These are phyloP conservation scores for Apamea sordens DNA, from an alignment of 2,888 invertebrate genomes.

Conservation along the genomic window DNA sequence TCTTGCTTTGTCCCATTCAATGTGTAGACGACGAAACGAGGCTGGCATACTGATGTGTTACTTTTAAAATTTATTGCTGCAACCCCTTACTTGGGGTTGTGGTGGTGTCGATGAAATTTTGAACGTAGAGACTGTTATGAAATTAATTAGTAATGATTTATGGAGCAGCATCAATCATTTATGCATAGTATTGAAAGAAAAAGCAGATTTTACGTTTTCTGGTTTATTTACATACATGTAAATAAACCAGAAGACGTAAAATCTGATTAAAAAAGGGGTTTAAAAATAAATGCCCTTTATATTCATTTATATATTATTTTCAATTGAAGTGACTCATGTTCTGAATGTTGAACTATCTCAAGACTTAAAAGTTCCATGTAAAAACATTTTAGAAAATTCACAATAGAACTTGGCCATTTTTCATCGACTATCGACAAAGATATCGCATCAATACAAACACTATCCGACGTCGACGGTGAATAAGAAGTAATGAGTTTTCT, in stretches of 20 bases:
- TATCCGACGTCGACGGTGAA: constrained; percentile 79
- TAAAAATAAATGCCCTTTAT: background rate
- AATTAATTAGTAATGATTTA: background rate
- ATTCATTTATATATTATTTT: no score
- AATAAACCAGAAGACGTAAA: no score
- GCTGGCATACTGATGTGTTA: constrained; percentile 88
- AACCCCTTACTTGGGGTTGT: constrained; percentile 71
- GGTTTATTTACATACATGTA: background rate
- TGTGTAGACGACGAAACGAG: constrained; percentile 81
- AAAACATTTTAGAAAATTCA: constrained; percentile 5
- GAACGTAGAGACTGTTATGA: background rate
- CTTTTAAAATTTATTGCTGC: constrained; percentile 88
- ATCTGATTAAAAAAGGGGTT: no score
- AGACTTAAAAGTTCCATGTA: background rate
- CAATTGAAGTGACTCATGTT: background rate
- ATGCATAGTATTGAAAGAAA: background rate
- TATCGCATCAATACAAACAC: constrained; percentile 68
- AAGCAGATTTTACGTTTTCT: background rate
- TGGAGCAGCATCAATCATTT: background rate
- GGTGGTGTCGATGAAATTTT: constrained; percentile 57
- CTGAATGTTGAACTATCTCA: background rate
- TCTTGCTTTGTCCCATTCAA: constrained; percentile 87
- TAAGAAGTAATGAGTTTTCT: constrained; percentile 90
- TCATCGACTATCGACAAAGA: constrained; percentile 73
- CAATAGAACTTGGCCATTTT: constrained; percentile 34